Evolutionary conservation across 2,888 invertebrate species (phyloP), one percentile per base, ranked within the genome.

Genomic region (Acleris literana): DNA sequence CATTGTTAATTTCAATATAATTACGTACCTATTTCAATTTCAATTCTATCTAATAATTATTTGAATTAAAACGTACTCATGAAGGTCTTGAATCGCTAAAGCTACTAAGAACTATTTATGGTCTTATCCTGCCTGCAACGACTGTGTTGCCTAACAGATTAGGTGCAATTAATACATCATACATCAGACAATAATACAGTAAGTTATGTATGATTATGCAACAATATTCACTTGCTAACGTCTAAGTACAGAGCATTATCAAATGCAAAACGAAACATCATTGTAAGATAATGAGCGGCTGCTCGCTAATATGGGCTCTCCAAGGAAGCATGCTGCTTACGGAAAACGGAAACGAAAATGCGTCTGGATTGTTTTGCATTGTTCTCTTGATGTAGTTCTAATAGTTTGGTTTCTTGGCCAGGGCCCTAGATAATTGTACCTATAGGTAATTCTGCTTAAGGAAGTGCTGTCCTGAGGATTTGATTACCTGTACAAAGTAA

Each of bases 211-310:
- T 65, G 56, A 46, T 51, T 61, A 60, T 56, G 61, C 29, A 61
- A 61, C 49, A 29, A 33, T 61, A 33, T 65, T 56, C 43, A 33
- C 44, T 22, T 61, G 56, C 60, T 33, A 39, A 64, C 43, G 60
- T 17, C 52, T 61, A 52, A 44, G 43, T 49, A 52, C 33, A 11
- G 25, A 51, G 61, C 39, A 66, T 66, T 61, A 65, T 52, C 51
- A 61, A 61, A 66, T 61, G 56, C 61, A 56, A 66, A 51, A 56
- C 33, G 49, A 51, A 51, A 55, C 55, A 52, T 61, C 65, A 66
- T 66, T 66, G 61, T 66, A 66, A 61, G 55, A 66, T 66, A 66
- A 66, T 66, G 52, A 66, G 65, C 56, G 29, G 52, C 52, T 57
- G 39, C 55, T 61, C 56, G 52, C 59, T 33, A 33, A 51, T 66